These are phyloP conservation scores for human (Homo sapiens) DNA, from an alignment of 2,113 vertebrate species.

Conservation along the genomic window DNA sequence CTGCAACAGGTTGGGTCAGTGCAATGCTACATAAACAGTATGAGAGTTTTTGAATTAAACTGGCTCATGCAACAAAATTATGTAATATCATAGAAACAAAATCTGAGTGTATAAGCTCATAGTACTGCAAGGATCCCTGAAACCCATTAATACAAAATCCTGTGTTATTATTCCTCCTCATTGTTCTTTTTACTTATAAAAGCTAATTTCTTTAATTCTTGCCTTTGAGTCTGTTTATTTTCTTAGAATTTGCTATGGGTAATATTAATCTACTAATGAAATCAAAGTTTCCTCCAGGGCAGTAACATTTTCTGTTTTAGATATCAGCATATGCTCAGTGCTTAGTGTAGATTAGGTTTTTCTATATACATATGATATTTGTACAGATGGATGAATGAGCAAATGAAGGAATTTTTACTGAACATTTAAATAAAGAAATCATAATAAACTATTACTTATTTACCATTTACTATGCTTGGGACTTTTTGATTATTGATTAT, in stretches of 20 bases:
- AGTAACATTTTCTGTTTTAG: constrained; percentile 22
- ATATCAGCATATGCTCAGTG: not conserved
- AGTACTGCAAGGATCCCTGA: not conserved
- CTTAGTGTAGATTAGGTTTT: not conserved
- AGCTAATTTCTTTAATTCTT: not conserved
- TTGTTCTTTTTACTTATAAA: not conserved
- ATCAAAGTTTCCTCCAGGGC: constrained; percentile 9
- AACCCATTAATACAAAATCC: not conserved
- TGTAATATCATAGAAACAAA: not conserved
- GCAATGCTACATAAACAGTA: not conserved
- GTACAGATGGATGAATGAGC: not conserved
- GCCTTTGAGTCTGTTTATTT: not conserved
- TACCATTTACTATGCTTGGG: not conserved
- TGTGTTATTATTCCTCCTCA: not conserved
- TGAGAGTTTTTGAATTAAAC: not conserved
- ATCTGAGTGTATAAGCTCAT: not conserved
- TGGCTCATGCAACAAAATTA: not conserved
- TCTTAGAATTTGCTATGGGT: constrained; percentile 15
- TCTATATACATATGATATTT: not conserved
- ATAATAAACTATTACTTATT: not conserved
- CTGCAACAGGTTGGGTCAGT: not conserved
- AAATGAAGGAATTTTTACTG: not conserved
- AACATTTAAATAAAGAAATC: not conserved
- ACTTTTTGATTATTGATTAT: not conserved
- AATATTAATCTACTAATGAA: constrained; percentile 47